phyloP scores from a whole-genome alignment of 2,113 vertebrate genomes.

The Genyomyrus donnyi region DNA sequence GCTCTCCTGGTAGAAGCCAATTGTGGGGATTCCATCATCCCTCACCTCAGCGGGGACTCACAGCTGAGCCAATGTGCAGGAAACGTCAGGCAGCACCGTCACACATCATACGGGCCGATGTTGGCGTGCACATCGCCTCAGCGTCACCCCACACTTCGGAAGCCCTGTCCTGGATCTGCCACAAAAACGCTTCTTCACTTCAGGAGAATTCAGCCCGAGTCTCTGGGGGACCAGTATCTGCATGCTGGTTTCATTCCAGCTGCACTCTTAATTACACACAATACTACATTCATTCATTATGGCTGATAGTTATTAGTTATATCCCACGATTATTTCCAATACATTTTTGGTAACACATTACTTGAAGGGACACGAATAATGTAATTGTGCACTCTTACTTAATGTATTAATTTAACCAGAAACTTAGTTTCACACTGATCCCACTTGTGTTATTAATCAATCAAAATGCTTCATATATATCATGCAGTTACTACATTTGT shows the following conservation, averaged over 20 bases:
- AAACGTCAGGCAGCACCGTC: background rate
- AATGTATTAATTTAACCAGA: background rate
- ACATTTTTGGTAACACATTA: background rate
- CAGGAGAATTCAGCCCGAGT: background rate
- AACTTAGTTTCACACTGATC: background rate
- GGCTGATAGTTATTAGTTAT: background rate
- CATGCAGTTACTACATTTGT: background rate
- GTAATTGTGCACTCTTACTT: background rate
- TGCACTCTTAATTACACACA: background rate
- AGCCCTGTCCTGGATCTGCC: background rate
- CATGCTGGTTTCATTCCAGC: background rate
- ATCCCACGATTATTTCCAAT: background rate
- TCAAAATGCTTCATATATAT: background rate
- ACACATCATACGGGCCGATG: background rate
- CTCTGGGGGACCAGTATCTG: background rate
- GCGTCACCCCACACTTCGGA: background rate
- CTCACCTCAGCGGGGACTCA: background rate
- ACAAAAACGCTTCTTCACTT: background rate
- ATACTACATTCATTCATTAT: background rate
- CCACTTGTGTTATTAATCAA: background rate
- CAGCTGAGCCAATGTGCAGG: background rate
- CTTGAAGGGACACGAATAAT: background rate
- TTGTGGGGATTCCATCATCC: background rate
- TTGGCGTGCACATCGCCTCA: background rate
- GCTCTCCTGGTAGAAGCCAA: background rate